Base-by-base conservation (phyloP, 2,113 vertebrate genomes). In the Mus musculus region DNA sequence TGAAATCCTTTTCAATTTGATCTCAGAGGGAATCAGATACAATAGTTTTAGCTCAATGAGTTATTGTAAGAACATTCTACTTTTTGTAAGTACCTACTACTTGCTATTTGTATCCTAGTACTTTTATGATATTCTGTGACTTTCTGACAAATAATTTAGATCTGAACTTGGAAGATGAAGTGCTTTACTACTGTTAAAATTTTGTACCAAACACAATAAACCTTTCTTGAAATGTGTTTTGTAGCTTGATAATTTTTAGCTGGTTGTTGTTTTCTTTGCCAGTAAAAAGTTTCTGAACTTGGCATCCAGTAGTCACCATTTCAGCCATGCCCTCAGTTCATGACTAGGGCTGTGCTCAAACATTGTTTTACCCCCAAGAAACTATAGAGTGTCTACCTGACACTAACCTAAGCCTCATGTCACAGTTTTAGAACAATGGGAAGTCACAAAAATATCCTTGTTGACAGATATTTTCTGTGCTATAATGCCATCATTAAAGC, bases 181-280 rank as follows among this genome's bases (percentile, higher is more conserved):
- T 88, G 59, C 95, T 97, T 97, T 85, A 0, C 85, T 90, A 90
- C 93, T 97, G 67, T 97, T 98, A 67, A 95, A 59, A 63, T 78
- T 71, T 78, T 98, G 88, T 97, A 95, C 73, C 52, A 96, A 94
- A 86, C 85, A 96, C 93, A 98, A 98, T 98, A 98, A 98, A 98
- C 19, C 69, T 93, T 88, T 93, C 88, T 81, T 89, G 95, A 91
- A 88, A 88, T 89, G 36, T 96, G n/a, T 36, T 11, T 54, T 89
- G 88, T 95, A 59, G 46, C 92, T 90, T 89, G 73, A 33, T 86
- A 93, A 88, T 84, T 87, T 24, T 96, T 96, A 93, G 22, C 46
- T 95, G 73, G 89, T 90, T 65, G 13, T 78, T 90, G n/a, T 81
- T 80, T 96, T 76, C 28, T 87, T 88, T 91, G 39, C 63, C 49